These are phyloP conservation scores for Apamea monoglypha DNA, from an alignment of 2,888 invertebrate species.

Conservation along the genomic window DNA sequence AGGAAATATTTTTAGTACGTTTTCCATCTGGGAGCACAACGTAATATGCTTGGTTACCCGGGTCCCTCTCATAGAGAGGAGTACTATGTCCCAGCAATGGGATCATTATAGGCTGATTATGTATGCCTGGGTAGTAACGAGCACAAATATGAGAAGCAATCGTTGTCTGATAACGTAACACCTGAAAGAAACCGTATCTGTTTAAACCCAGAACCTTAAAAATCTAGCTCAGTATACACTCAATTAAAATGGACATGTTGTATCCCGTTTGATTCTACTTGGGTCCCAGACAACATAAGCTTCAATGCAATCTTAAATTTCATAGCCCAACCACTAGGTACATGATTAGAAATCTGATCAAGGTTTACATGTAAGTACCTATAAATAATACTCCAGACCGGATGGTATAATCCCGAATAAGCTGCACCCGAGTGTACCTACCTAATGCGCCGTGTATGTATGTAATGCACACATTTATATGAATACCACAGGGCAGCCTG, in stretches of 20 bases:
- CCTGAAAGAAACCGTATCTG: no score
- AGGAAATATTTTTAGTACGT: background rate
- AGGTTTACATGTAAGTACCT: background rate
- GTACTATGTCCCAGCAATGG: background rate
- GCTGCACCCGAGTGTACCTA: constrained; percentile 30
- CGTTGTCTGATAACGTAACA: background rate
- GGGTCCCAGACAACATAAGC: background rate
- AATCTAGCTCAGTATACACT: no score
- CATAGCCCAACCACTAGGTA: background rate
- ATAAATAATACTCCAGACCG: constrained; percentile 20
- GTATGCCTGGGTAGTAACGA: background rate
- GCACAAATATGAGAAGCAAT: background rate
- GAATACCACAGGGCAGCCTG: constrained; percentile 74
- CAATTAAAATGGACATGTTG: background rate
- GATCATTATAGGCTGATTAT: background rate
- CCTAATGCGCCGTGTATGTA: constrained; percentile 46
- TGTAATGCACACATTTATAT: constrained; percentile 74
- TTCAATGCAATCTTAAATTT: constrained; percentile 14
- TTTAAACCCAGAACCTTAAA: background rate
- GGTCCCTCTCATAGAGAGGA: background rate
- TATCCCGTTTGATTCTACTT: no score
- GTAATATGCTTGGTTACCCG: background rate
- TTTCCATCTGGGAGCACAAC: background rate
- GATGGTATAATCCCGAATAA: constrained; percentile 48
- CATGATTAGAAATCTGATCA: constrained; percentile 33